A percentile compares a stretch with the other conserved stretches of the same genome.
These are phyloP conservation scores for Catharus fuscescens DNA, from an alignment of 2,113 vertebrate species.

Conservation along the genomic window DNA sequence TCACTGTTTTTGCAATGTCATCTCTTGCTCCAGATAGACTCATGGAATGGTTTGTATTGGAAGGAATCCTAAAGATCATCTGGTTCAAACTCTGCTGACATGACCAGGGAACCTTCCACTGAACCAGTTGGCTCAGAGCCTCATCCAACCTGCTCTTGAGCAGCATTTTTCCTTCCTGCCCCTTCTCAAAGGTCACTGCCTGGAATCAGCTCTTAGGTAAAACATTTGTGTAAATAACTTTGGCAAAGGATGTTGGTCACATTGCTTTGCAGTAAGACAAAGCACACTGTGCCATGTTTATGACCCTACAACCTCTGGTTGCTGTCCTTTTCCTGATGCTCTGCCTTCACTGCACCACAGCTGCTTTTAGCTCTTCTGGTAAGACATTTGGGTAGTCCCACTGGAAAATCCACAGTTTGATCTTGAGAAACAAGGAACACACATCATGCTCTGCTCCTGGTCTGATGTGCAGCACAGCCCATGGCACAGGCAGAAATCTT, in stretches of 20 bases:
- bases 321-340: background rate
- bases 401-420: background rate
- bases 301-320: background rate
- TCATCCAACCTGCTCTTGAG: background rate
- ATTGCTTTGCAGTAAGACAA: background rate
- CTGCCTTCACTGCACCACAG: background rate
- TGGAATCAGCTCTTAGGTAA: background rate
- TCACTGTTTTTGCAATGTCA: background rate
- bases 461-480: fast-evolving
- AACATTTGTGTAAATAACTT: background rate
- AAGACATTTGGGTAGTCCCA: background rate
- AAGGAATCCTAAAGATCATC: background rate
- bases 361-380: background rate
- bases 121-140: background rate
- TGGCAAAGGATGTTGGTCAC: background rate
- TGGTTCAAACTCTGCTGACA: fast-evolving
- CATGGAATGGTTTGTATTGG: background rate
- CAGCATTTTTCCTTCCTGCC: background rate
- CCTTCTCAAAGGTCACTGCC: background rate
- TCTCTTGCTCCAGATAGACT: background rate
- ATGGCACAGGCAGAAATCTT: background rate
- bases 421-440: background rate
- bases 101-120: background rate
- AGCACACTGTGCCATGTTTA: background rate
- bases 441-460: fast-evolving